These are phyloP conservation scores for Orycteropus afer DNA, from an alignment of 2,113 vertebrate species.

Conservation along the genomic window DNA sequence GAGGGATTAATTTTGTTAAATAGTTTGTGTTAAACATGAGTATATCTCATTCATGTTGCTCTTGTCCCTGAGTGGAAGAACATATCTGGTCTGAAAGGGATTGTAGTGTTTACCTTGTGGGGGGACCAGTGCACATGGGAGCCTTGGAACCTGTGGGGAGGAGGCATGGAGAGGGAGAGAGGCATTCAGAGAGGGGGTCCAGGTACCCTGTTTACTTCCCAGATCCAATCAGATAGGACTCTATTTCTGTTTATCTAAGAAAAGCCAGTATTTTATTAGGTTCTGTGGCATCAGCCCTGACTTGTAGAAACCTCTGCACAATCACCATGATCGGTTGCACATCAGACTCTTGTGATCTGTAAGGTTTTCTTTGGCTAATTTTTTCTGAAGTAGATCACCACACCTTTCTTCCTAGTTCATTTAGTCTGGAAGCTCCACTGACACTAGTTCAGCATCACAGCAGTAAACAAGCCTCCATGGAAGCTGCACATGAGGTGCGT, in stretches of 20 bases:
- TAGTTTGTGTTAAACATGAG: neutral
- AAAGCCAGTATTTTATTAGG: neutral
- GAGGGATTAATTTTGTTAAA: constrained; percentile 47
- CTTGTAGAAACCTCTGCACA: neutral
- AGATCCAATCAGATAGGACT: no score
- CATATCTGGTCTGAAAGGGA: neutral
- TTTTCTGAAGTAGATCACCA: no score
- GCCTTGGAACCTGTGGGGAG: neutral
- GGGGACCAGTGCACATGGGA: neutral
- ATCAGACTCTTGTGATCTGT: neutral
- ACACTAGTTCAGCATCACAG: neutral
- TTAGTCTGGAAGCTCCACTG: neutral
- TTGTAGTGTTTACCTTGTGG: neutral
- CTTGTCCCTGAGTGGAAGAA: neutral
- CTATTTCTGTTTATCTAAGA: neutral
- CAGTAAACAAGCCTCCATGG: neutral
- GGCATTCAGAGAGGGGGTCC: neutral
- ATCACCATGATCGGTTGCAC: neutral
- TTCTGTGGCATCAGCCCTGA: no score
- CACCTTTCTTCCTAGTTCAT: neutral
- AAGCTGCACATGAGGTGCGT: neutral
- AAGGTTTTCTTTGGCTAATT: neutral
- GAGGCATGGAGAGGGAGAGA: neutral
- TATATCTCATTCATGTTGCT: constrained; percentile 13
- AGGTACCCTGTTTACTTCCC: neutral